phyloP scores from a whole-genome alignment of 2,888 invertebrate genomes.

The Epinotia nisella region DNA sequence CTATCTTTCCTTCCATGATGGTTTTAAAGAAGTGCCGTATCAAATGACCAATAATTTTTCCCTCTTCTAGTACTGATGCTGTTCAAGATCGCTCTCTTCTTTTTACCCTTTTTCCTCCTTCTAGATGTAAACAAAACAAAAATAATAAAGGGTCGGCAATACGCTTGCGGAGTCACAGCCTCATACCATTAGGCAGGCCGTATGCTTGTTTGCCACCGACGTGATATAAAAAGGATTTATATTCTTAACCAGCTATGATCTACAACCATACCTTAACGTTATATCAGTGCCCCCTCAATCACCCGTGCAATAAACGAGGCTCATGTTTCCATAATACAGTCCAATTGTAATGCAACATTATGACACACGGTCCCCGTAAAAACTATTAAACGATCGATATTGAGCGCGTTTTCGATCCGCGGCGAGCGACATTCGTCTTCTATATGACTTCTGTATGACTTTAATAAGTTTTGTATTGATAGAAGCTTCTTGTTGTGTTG shows the following conservation, averaged over 20 bases:
- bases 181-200: not conserved
- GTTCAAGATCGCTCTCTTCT: too few relatives aligned
- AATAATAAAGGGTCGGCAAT: too few relatives aligned
- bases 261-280: conserved; percentile 27
- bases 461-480: conserved; percentile 28
- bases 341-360: conserved; percentile 65
- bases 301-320: conserved; percentile 71
- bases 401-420: conserved; percentile 44
- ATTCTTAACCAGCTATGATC: conserved; percentile 20
- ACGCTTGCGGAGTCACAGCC: too few relatives aligned
- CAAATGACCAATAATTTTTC: too few relatives aligned
- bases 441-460: conserved; percentile 38
- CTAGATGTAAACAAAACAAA: too few relatives aligned
- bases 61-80: too few relatives aligned
- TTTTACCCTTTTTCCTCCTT: too few relatives aligned
- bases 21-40: too few relatives aligned
- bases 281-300: conserved; percentile 61
- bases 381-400: conserved; percentile 60
- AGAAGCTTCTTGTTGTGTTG: conserved; percentile 17
- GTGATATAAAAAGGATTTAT: conserved; percentile 10
- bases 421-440: conserved; percentile 40
- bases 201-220: not conserved
- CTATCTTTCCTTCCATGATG: too few relatives aligned
- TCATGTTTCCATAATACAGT: conserved; percentile 73
- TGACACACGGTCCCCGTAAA: conserved; percentile 63